Evolutionary conservation across 2,888 invertebrate species (phyloP).

Genomic region (Serripes groenlandicus): DNA sequence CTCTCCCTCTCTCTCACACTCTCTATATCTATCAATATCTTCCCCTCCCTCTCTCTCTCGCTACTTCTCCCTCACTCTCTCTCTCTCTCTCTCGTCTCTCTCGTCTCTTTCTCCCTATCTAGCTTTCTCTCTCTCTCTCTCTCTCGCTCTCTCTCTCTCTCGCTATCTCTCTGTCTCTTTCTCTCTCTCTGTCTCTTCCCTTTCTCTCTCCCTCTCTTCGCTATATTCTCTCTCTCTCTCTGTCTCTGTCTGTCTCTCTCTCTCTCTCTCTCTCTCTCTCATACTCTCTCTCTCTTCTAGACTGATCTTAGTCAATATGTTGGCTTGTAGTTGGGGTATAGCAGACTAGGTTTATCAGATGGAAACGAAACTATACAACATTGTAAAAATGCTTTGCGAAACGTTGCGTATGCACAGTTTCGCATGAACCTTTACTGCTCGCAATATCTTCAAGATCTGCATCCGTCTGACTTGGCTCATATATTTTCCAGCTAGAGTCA

Average conservation of each 20-base stretch:
- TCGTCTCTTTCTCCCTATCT: slow-evolving; percentile 9
- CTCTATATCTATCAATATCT: slow-evolving; percentile 9
- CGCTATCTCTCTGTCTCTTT: slow-evolving; percentile 16
- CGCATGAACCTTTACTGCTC: background rate
- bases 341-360: too few species aligned
- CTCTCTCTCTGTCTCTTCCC: slow-evolving; percentile 24
- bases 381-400: too few species aligned
- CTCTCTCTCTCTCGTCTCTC: slow-evolving; percentile 4
- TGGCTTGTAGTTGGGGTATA: too few species aligned
- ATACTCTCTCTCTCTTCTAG: too few species aligned
- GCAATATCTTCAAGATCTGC: background rate
- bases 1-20: slow-evolving; percentile 13
- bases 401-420: too few species aligned
- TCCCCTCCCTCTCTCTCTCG: slow-evolving; percentile 14
- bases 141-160: slow-evolving; percentile 20
- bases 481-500: too few species aligned
- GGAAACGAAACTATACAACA: too few species aligned
- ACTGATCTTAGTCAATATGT: too few species aligned
- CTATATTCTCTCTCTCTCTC: background rate
- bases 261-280: too few species aligned
- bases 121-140: slow-evolving; percentile 19
- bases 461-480: too few species aligned
- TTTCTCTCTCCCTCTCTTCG: background rate
- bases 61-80: slow-evolving; percentile 9
- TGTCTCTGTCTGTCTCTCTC: too few species aligned